Percentiles rank a stretch among this genome's conserved stretches.
Conservation (phyloP, 2,113 vertebrate species). For the Salvelinus alpinus region DNA sequence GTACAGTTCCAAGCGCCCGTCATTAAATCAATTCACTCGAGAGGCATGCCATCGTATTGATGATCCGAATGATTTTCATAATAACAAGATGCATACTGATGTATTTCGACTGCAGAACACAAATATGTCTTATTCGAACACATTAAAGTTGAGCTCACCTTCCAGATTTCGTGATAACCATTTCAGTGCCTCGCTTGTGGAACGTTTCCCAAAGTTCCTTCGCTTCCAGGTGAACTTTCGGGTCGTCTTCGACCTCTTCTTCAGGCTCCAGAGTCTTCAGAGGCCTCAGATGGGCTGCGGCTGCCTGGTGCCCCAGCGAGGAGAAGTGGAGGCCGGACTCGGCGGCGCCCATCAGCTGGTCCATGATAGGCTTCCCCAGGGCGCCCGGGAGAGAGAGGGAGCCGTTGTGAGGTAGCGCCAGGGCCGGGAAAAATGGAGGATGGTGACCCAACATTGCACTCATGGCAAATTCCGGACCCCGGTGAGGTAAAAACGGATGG, state of each 20-base stretch:
- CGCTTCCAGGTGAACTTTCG: slow-evolving; percentile 97
- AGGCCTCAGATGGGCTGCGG: slow-evolving; percentile 90
- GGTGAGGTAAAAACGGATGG: slow-evolving; percentile 99
- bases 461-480: slow-evolving; percentile 99
- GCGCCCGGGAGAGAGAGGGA: slow-evolving; percentile 92
- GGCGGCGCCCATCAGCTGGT: slow-evolving; percentile 93
- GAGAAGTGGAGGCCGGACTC: slow-evolving; percentile 93
- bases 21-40: slow-evolving; percentile 39
- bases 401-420: slow-evolving; percentile 92
- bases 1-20: slow-evolving; percentile 6
- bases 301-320: slow-evolving; percentile 90
- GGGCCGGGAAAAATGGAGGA: slow-evolving; percentile 94
- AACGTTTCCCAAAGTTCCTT: slow-evolving; percentile 99
- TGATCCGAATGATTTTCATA: background rate
- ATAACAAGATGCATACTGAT: background rate
- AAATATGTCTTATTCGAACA: background rate
- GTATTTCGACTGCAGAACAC: background rate
- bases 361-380: slow-evolving; percentile 97
- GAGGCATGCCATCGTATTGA: slow-evolving; percentile 1
- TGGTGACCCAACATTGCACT: slow-evolving; percentile 96
- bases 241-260: slow-evolving; percentile 97
- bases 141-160: slow-evolving; percentile 79
- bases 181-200: slow-evolving; percentile 97
- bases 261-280: slow-evolving; percentile 96
- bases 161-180: slow-evolving; percentile 99